Base-by-base conservation (phyloP, 2,113 vertebrate species). In the Semicossyphus pulcher region DNA sequence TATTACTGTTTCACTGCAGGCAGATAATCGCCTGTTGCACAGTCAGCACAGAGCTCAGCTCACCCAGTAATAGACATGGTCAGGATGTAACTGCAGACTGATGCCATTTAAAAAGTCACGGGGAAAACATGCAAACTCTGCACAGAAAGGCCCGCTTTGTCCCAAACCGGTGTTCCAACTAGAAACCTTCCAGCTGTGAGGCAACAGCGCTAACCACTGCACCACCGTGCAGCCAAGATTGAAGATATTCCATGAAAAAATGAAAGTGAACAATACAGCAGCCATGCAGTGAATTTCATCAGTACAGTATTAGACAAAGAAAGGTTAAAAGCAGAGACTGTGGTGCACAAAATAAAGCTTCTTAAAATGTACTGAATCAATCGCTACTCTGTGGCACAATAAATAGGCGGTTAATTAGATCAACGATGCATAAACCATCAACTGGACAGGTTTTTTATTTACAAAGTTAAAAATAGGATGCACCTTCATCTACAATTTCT, bases 11-110 rank as follows among this genome's bases (percentile, higher is more conserved):
- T 74, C 16, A 51, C 53, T 66, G 10, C 5, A 21, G 14, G 41
- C 56, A 56, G 26, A 18, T 31, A 66, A 59, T 29, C 39, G 21
- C 53, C n/a, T 60, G 58, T 59, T 69, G 76, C 57, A 51, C 10
- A 49, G 72, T 81, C 75, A 84, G 69, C 64, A 75, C 37, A 68
- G 57, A 76, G 28, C 5, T 7, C 76, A 47, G 56, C 45, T 31
- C 7, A 58, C 32, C 36, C 59, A 82, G 77, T 80, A 83, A 85
- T 58, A 67, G 48, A 42, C 18, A 32, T 11, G 16, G 58, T 66
- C 29, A 62, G 51, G 57, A 62, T 72, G 64, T 77, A 56, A 64
- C 45, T 72, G 45, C 32, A 72, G 61, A 83, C 62, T 49, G 31
- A 53, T 31, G 44, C 52, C 65, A 52, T 45, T 23, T 56, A 8